Conservation (phyloP, 2,797 vertebrate genomes). For the Pempheris klunzingeri region DNA sequence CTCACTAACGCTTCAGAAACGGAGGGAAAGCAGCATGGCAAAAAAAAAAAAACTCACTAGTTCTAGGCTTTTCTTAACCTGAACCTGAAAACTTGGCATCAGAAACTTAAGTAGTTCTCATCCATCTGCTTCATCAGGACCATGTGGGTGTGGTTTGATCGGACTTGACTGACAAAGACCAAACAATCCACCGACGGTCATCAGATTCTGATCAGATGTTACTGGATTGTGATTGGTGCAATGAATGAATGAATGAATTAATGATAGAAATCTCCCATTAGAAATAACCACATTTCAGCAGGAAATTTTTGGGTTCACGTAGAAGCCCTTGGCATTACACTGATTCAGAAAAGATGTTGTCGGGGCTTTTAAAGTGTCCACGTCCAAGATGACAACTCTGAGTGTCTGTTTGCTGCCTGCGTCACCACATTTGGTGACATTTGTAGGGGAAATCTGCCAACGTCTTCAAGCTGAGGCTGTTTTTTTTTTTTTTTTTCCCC, state of each 20-base stretch:
- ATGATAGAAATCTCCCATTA: too few relatives aligned
- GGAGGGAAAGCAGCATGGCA: background rate
- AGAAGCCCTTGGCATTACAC: background rate
- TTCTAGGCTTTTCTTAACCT: background rate
- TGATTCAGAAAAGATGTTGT: background rate
- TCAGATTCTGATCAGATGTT: background rate
- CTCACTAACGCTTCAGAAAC: background rate
- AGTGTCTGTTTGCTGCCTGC: background rate
- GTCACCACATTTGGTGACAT: background rate
- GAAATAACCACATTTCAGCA: background rate
- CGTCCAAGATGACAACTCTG: background rate
- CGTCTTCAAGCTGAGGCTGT: background rate
- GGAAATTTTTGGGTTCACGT: background rate
- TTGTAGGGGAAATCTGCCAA: background rate
- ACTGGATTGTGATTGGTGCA: background rate
- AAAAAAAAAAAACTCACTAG: fast-evolving
- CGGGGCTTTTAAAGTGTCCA: background rate
- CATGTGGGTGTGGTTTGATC: too few relatives aligned
- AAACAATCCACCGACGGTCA: background rate
- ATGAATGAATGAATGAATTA: too few relatives aligned
- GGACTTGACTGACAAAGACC: background rate
- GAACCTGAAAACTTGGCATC: too few relatives aligned
- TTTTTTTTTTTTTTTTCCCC: too few relatives aligned
- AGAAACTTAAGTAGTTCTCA: too few relatives aligned
- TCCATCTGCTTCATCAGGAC: background rate